phyloP scores from a whole-genome alignment of 2,113 vertebrate species.

The Thalassarche chlororhynchos region DNA sequence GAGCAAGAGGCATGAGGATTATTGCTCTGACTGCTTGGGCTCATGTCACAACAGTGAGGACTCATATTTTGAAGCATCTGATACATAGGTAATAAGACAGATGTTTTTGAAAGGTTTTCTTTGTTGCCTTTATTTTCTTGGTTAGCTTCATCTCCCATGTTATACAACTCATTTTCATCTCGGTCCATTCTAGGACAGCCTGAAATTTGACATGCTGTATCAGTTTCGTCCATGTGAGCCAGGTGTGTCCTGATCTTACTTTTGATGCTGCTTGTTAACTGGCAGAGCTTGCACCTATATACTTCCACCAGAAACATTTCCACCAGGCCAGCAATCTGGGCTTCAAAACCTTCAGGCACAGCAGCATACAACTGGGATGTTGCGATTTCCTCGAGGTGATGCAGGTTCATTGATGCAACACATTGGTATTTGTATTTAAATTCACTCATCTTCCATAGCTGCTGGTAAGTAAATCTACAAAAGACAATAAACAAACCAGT shows the following conservation, averaged over 20 bases:
- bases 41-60: slow-evolving; percentile 57
- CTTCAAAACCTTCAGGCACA: slow-evolving; percentile 45
- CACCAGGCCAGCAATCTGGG: slow-evolving; percentile 21
- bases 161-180: not conserved
- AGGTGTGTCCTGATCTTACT: slow-evolving; percentile 56
- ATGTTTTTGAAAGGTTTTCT: slow-evolving; percentile 52
- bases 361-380: slow-evolving; percentile 50
- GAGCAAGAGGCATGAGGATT: slow-evolving; percentile 49
- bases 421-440: slow-evolving; percentile 45
- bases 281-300: slow-evolving; percentile 65
- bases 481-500: not conserved
- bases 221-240: not conserved
- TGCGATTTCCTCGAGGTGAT: not conserved
- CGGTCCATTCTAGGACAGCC: not conserved
- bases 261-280: slow-evolving; percentile 68
- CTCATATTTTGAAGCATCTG: slow-evolving; percentile 70
- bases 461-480: not conserved
- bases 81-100: slow-evolving; percentile 63
- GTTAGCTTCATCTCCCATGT: slow-evolving; percentile 29
- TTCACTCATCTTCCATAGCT: not conserved
- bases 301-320: slow-evolving; percentile 75
- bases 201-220: not conserved
- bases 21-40: not conserved
- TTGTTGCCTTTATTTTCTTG: slow-evolving; percentile 58
- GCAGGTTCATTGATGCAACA: slow-evolving; percentile 31